Evolutionary conservation across 37 sponge, comb jelly and placozoan genomes (phyloP).

Genomic region (Axinella damicornis): DNA sequence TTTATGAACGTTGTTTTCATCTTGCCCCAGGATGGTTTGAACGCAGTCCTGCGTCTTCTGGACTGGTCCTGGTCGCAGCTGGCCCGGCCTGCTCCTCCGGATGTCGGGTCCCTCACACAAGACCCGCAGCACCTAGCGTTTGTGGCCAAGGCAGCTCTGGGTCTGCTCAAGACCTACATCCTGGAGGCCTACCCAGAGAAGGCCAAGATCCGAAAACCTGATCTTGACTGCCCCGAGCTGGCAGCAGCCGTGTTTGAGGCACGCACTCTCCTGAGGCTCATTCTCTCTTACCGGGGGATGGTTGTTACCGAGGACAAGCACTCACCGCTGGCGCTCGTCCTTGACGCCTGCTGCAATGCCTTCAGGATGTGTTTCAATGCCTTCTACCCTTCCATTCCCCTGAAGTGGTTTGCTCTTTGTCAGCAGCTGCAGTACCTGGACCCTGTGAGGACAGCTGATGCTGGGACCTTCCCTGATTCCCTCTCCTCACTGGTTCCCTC

Average conservation of each 20-base stretch:
- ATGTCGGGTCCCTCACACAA: not conserved
- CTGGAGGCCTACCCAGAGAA: slow-evolving; percentile 67
- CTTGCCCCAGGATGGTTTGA: slow-evolving; percentile 58
- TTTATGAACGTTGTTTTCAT: not conserved
- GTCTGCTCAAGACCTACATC: slow-evolving; percentile 75
- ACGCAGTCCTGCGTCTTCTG: slow-evolving; percentile 73
- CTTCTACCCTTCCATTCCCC: slow-evolving; percentile 88
- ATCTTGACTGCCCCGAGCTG: slow-evolving; percentile 66
- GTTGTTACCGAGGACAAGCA: not conserved
- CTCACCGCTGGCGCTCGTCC: slow-evolving; percentile 22
- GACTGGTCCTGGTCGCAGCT: slow-evolving; percentile 81
- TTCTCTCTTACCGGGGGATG: slow-evolving; percentile 52
- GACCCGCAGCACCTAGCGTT: slow-evolving; percentile 40
- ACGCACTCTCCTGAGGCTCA: slow-evolving; percentile 50
- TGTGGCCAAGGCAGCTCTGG: slow-evolving; percentile 62
- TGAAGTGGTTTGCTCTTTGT: slow-evolving; percentile 89
- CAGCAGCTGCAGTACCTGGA: slow-evolving; percentile 71
- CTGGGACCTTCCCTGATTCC: not conserved
- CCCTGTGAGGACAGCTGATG: slow-evolving; percentile 63
- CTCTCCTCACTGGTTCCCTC: not conserved
- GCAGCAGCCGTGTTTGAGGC: slow-evolving; percentile 63
- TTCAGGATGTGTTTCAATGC: slow-evolving; percentile 89
- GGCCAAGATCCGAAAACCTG: slow-evolving; percentile 18
- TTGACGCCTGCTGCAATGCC: slow-evolving; percentile 47
- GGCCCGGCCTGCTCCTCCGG: not conserved